Percentiles rank a stretch among this genome's conserved stretches.
Evolutionary conservation across 2,797 vertebrate genomes (phyloP).

Genomic region (Eulemur coronatus): DNA sequence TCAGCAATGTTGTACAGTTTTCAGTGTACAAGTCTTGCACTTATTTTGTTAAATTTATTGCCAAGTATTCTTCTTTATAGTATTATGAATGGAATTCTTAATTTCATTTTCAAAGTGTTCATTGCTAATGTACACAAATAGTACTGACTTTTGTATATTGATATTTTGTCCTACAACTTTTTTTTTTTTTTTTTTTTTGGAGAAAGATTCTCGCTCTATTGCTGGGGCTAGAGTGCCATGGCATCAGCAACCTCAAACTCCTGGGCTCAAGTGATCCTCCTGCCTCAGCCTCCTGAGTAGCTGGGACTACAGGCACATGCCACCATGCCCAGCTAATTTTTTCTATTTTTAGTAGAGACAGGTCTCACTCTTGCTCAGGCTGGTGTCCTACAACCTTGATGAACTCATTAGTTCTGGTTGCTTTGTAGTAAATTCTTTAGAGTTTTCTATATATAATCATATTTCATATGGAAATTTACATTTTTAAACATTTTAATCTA

Average conservation of each 20-base stretch:
- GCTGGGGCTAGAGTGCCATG: too few species aligned
- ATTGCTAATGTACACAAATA: neutral
- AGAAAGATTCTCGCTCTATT: too few species aligned
- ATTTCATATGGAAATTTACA: neutral
- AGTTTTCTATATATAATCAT: neutral
- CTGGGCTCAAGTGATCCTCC: too few species aligned
- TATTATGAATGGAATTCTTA: neutral
- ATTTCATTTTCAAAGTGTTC: neutral
- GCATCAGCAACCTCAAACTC: too few species aligned
- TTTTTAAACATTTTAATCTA: neutral
- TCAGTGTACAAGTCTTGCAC: neutral
- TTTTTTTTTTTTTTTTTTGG: too few species aligned
- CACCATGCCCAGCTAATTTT: too few species aligned
- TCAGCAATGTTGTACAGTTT: neutral
- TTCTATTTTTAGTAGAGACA: too few species aligned
- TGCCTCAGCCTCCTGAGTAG: too few species aligned
- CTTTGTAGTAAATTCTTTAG: neutral
- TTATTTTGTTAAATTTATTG: neutral
- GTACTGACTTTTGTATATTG: neutral
- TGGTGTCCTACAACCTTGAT: neutral
- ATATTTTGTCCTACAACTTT: neutral
- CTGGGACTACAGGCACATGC: too few species aligned
- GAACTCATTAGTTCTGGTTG: neutral
- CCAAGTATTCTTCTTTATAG: neutral
- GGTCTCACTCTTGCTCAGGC: too few species aligned